Evolutionary conservation across 2,888 invertebrate genomes (phyloP).

Genomic region (Cantharis nigra): DNA sequence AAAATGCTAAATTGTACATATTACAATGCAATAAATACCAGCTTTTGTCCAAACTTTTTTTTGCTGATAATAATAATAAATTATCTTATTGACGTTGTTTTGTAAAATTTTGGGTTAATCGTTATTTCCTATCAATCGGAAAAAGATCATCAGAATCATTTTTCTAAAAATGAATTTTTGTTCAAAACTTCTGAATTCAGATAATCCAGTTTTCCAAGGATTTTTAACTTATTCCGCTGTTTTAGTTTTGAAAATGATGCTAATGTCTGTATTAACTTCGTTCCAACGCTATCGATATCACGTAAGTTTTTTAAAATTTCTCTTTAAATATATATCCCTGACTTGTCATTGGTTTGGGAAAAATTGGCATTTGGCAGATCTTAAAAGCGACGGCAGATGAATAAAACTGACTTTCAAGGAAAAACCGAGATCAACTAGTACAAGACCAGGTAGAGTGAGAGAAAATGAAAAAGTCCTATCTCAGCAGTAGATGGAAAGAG

Average conservation of each 20-base stretch:
- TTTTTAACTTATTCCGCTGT: conserved; percentile 41
- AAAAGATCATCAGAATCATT: neutral
- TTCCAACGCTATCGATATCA: neutral
- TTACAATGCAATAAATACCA: neutral
- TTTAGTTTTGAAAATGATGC: conserved; percentile 54
- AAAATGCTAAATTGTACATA: neutral
- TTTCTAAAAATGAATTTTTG: neutral
- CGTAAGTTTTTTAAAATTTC: neutral
- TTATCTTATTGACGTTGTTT: neutral
- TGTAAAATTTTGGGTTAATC: neutral
- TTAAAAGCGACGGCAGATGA: too few relatives aligned
- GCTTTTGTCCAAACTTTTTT: neutral
- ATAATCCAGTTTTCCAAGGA: conserved; percentile 34
- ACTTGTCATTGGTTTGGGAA: too few relatives aligned
- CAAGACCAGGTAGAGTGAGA: too few relatives aligned
- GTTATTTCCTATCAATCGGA: neutral
- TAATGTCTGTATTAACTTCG: conserved; percentile 49
- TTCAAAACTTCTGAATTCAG: neutral
- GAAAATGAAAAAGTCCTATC: too few relatives aligned
- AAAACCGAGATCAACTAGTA: too few relatives aligned
- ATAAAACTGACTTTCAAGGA: too few relatives aligned
- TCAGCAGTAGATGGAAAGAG: too few relatives aligned
- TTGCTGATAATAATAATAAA: neutral
- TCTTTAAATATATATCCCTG: too few relatives aligned
- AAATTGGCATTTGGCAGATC: too few relatives aligned